Conservation (phyloP, 2,113 vertebrate species). For the Syngnathus typhle region DNA sequence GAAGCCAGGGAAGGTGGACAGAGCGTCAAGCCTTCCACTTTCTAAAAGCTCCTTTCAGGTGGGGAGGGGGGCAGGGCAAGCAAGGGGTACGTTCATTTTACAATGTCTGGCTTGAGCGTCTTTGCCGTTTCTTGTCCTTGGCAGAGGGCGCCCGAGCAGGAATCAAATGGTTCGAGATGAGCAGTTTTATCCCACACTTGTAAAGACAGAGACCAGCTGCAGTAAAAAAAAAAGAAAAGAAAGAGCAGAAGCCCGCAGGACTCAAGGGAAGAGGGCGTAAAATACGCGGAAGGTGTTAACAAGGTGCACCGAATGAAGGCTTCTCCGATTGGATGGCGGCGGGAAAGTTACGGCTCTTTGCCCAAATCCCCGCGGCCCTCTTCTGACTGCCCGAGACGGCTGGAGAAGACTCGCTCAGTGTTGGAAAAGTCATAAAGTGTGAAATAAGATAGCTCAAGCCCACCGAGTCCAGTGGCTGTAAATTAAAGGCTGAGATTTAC, state of each 20-base stretch:
- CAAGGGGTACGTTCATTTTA: background rate
- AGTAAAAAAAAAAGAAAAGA: background rate
- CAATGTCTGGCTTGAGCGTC: constrained; percentile 1
- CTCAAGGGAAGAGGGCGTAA: background rate
- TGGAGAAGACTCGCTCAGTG: background rate
- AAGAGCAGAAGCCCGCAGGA: background rate
- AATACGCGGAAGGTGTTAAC: constrained; percentile 6
- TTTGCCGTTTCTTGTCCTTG: constrained; percentile 7
- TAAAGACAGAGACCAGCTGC: constrained; percentile 10
- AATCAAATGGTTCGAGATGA: constrained; percentile 11
- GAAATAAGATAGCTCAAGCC: constrained; percentile 10
- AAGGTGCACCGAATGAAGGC: constrained; percentile 9
- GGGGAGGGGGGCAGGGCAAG: background rate
- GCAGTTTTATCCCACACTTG: constrained; percentile 7
- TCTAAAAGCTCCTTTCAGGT: constrained; percentile 1
- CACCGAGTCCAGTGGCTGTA: background rate
- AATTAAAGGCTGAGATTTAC: constrained; percentile 10
- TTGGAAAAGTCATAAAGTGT: constrained; percentile 6
- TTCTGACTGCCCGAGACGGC: background rate
- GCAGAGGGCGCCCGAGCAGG: constrained; percentile 1
- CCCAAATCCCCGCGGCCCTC: constrained; percentile 2
- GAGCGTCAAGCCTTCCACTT: background rate
- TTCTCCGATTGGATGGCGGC: constrained; percentile 1
- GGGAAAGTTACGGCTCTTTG: constrained; percentile 3
- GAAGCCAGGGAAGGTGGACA: background rate